Conservation (phyloP, 2,888 invertebrate genomes). For the Melieria omissa region DNA sequence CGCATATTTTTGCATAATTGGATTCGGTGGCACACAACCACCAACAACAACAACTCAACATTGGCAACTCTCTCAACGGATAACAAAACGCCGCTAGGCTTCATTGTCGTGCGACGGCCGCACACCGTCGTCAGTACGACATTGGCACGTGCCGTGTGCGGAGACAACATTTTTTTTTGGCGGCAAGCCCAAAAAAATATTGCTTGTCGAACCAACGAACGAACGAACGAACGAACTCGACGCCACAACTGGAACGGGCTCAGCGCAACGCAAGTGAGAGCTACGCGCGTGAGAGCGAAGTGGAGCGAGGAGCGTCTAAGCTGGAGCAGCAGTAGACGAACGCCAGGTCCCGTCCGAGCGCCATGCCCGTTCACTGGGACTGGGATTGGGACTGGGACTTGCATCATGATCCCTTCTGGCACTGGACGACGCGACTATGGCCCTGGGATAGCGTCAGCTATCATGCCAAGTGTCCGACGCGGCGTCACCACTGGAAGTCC, state of each 20-base stretch:
- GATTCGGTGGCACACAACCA: not conserved
- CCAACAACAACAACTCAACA: slow-evolving; percentile 11
- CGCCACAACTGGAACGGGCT: slow-evolving; percentile 16
- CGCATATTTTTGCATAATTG: slow-evolving; percentile 40
- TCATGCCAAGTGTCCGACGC: slow-evolving; percentile 47
- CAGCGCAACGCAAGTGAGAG: slow-evolving; percentile 4
- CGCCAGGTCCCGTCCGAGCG: not conserved
- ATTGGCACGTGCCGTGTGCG: slow-evolving; percentile 52
- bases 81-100: slow-evolving; percentile 7
- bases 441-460: slow-evolving; percentile 49
- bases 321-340: not conserved
- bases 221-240: slow-evolving; percentile 35
- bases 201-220: slow-evolving; percentile 51
- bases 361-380: slow-evolving; percentile 58
- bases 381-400: slow-evolving; percentile 52
- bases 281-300: not conserved
- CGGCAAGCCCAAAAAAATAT: slow-evolving; percentile 53
- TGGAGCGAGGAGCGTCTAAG: not conserved
- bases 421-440: slow-evolving; percentile 50
- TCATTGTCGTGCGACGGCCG: not conserved
- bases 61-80: slow-evolving; percentile 9
- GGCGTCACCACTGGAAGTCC: slow-evolving; percentile 43
- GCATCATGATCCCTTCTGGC: slow-evolving; percentile 52
- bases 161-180: slow-evolving; percentile 62
- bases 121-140: slow-evolving; percentile 49